phyloP scores from a whole-genome alignment of 2,888 invertebrate species.

The Nemotelus pantherinus region DNA sequence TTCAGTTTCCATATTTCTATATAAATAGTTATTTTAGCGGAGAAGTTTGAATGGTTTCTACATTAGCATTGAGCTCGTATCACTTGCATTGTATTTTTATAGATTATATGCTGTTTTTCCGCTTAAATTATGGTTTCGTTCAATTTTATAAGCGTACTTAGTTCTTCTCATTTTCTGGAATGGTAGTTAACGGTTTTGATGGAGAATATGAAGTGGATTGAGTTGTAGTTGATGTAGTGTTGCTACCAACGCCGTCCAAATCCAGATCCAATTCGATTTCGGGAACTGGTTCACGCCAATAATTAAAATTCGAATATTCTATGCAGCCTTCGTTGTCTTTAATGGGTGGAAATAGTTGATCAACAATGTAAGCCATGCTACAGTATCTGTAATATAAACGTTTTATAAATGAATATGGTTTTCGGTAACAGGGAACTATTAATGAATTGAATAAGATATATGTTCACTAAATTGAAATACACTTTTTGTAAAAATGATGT shows the following conservation, averaged over 20 bases:
- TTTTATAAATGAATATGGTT: slow-evolving; percentile 39
- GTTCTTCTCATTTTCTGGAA: slow-evolving; percentile 61
- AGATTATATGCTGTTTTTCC: too few species aligned
- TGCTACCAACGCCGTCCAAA: slow-evolving; percentile 32
- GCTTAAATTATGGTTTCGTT: too few species aligned
- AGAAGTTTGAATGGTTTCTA: not conserved
- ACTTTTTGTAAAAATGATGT: not conserved
- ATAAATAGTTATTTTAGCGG: too few species aligned
- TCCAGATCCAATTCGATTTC: slow-evolving; percentile 64
- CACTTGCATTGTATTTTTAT: not conserved
- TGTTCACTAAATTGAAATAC: not conserved
- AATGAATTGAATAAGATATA: slow-evolving; percentile 32
- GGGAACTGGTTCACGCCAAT: slow-evolving; percentile 91
- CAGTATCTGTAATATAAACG: slow-evolving; percentile 78
- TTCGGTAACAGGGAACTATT: slow-evolving; percentile 46
- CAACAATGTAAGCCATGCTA: slow-evolving; percentile 92
- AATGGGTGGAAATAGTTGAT: slow-evolving; percentile 93
- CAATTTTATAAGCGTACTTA: too few species aligned
- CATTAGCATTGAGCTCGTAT: slow-evolving; percentile 14
- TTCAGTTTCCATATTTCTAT: not conserved
- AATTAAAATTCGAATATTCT: slow-evolving; percentile 87
- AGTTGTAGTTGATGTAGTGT: slow-evolving; percentile 50
- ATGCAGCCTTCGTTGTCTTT: slow-evolving; percentile 71
- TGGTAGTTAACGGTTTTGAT: slow-evolving; percentile 59
- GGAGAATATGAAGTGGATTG: slow-evolving; percentile 49